Evolutionary conservation across 1,140 invertebrate genomes (phyloP).

Genomic region (Maconellicoccus hirsutus): DNA sequence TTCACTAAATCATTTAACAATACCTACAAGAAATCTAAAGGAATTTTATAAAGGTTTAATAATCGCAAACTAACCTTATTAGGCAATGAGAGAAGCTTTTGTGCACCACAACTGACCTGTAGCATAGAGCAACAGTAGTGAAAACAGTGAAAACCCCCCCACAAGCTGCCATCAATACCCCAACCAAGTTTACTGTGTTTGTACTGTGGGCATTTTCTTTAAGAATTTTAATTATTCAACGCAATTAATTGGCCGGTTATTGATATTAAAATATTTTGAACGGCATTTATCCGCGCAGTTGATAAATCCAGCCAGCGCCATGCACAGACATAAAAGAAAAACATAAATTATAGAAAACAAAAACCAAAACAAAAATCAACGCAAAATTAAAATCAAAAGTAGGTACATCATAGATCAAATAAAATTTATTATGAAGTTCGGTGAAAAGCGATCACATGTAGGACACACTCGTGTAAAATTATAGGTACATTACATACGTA

Average conservation of each 20-base stretch:
- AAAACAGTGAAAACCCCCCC: constrained; percentile 96
- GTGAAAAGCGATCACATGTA: background rate
- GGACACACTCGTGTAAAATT: background rate
- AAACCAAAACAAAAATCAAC: constrained; percentile 16
- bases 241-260: background rate
- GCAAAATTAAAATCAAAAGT: background rate
- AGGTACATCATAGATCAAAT: background rate
- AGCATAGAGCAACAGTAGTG: constrained; percentile 95
- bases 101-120: constrained; percentile 97
- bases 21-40: background rate
- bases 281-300: constrained; percentile 11
- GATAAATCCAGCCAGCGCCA: constrained; percentile 19
- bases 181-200: constrained; percentile 91
- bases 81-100: constrained; percentile 90
- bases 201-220: constrained; percentile 86
- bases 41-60: constrained; percentile 17
- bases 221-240: constrained; percentile 21
- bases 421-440: background rate
- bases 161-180: constrained; percentile 94
- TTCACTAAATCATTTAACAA: constrained; percentile 15
- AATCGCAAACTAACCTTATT: constrained; percentile 64
- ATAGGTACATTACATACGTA: too few relatives aligned
- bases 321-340: constrained; percentile 28
- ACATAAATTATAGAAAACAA: constrained; percentile 18
- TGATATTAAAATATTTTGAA: background rate